Percentiles rank a stretch among this genome's conserved stretches.
phyloP scores from a whole-genome alignment of 2,113 vertebrate genomes.

The Oncorhynchus keta region DNA sequence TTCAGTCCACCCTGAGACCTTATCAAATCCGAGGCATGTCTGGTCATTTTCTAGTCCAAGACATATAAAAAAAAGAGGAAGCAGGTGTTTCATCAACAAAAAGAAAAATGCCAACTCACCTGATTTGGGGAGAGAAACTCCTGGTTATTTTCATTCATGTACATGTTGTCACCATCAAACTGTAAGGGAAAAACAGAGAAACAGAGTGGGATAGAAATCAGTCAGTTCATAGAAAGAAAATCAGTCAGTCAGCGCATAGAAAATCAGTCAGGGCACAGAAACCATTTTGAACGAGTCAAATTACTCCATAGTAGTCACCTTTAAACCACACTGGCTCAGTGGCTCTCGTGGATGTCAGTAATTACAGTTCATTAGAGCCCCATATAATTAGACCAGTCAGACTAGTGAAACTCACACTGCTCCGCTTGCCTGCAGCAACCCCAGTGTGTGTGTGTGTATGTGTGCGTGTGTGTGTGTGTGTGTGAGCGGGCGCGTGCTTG shows the following conservation, averaged over 20 bases:
- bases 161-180: constrained; percentile 99
- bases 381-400: constrained; percentile 71
- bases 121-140: constrained; percentile 94
- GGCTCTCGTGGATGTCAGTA: constrained; percentile 70
- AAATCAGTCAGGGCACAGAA: constrained; percentile 11
- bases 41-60: no score
- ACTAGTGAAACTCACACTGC: constrained; percentile 60
- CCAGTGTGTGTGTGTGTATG: background rate
- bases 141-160: constrained; percentile 95
- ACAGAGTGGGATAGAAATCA: constrained; percentile 15
- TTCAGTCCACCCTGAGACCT: no score
- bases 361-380: constrained; percentile 75
- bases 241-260: no score
- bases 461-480: background rate
- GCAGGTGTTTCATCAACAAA: constrained; percentile 14
- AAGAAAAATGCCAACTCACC: constrained; percentile 69
- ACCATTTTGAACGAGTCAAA: constrained; percentile 46
- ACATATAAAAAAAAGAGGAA: no score
- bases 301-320: constrained; percentile 54
- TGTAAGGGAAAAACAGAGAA: constrained; percentile 52
- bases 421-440: constrained; percentile 49
- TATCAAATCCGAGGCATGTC: no score
- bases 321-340: constrained; percentile 50
- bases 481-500: no score
- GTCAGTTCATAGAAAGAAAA: no score